Conservation (phyloP, 2,113 vertebrate species). For the Hypanus sabinus region DNA sequence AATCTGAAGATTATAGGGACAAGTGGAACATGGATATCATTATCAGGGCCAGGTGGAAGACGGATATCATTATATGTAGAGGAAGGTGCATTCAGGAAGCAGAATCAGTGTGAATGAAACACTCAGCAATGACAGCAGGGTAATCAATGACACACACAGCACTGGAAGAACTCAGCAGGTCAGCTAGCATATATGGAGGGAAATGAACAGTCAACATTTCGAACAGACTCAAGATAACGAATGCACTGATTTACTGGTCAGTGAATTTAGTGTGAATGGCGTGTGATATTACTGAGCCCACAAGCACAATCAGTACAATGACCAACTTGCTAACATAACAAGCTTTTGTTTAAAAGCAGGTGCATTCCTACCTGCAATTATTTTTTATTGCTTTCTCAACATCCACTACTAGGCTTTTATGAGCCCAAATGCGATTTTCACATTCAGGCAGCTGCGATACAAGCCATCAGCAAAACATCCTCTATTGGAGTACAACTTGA, state of each 20-base stretch:
- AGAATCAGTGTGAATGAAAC: background rate
- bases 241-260: background rate
- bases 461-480: background rate
- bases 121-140: background rate
- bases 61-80: background rate
- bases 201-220: no score
- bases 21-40: background rate
- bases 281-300: background rate
- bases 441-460: background rate
- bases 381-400: background rate
- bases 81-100: background rate
- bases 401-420: background rate
- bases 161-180: no score
- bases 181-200: no score
- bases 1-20: background rate
- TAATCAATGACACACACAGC: no score
- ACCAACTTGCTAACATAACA: background rate
- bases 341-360: background rate
- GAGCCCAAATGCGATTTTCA: background rate
- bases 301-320: background rate
- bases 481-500: background rate
- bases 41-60: no score
- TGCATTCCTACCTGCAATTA: background rate
- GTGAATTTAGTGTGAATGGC: background rate
- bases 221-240: no score